Conservation (phyloP, 2,888 invertebrate species). For the Nymphalis c-album region DNA sequence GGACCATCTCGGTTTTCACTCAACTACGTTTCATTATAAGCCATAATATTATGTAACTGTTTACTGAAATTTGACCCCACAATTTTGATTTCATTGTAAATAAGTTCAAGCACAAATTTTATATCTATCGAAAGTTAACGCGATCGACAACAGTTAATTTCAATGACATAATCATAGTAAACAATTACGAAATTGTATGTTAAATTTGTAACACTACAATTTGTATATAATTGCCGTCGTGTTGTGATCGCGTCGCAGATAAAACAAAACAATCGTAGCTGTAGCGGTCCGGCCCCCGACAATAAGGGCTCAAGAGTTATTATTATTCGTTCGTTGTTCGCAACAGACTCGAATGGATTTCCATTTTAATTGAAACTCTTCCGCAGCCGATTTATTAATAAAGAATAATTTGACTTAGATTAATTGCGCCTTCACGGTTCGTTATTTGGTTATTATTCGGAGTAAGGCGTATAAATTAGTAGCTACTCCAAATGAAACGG, state of each 20-base stretch:
- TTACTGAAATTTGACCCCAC: too few species aligned
- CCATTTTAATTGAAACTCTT: conserved; percentile 37
- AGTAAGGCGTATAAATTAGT: conserved; percentile 11
- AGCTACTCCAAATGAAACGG: background rate
- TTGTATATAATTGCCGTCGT: background rate
- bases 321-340: conserved; percentile 23
- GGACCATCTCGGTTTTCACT: too few species aligned
- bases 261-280: background rate
- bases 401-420: conserved; percentile 64
- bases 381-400: conserved; percentile 55
- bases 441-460: conserved; percentile 16
- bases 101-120: too few species aligned
- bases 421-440: conserved; percentile 47
- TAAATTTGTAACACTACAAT: background rate
- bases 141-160: too few species aligned
- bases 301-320: conserved; percentile 13
- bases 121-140: too few species aligned
- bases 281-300: conserved; percentile 9
- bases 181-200: background rate
- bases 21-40: too few species aligned
- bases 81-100: too few species aligned
- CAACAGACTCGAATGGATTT: conserved; percentile 29
- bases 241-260: background rate
- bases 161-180: too few species aligned
- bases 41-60: too few species aligned